Conservation (phyloP, 2,888 invertebrate genomes). For the Napeogenes inachia region DNA sequence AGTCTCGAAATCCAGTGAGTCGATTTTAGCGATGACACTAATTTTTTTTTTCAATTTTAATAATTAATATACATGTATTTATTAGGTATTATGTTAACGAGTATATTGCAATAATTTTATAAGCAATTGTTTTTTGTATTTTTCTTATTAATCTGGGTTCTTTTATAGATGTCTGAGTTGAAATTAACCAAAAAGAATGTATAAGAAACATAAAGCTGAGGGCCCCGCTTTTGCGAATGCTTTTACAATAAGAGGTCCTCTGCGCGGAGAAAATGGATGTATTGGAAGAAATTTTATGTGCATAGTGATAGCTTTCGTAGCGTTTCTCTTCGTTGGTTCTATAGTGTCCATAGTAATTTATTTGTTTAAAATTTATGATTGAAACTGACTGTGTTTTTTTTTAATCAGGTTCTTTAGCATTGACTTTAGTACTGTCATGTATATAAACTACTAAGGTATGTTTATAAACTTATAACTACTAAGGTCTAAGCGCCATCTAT, state of each 20-base stretch:
- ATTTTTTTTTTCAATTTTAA: too few species aligned
- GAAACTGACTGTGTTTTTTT: background rate
- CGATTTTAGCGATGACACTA: too few species aligned
- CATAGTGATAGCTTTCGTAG: conserved; percentile 12
- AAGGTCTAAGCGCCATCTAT: too few species aligned
- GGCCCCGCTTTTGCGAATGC: conserved; percentile 9
- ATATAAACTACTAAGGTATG: conserved; percentile 8
- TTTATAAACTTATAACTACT: background rate
- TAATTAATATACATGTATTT: too few species aligned
- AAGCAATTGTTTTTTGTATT: too few species aligned
- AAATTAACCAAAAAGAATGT: background rate
- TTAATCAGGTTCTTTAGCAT: too few species aligned
- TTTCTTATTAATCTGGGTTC: conserved; percentile 1
- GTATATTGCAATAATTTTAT: too few species aligned
- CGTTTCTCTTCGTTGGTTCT: background rate
- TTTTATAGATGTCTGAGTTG: background rate
- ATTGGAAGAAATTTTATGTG: conserved; percentile 23
- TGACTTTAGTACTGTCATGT: background rate
- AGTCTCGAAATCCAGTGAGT: too few species aligned
- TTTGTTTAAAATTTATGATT: conserved; percentile 18
- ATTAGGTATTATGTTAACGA: too few species aligned
- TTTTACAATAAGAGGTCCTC: conserved; percentile 15
- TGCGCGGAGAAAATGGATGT: conserved; percentile 23
- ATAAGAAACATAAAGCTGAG: background rate
- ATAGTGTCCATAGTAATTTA: conserved; percentile 9